Evolutionary conservation across 2,113 vertebrate species (phyloP), one percentile per base, ranked within the genome.

Genomic region (Typhlomys cinereus): DNA sequence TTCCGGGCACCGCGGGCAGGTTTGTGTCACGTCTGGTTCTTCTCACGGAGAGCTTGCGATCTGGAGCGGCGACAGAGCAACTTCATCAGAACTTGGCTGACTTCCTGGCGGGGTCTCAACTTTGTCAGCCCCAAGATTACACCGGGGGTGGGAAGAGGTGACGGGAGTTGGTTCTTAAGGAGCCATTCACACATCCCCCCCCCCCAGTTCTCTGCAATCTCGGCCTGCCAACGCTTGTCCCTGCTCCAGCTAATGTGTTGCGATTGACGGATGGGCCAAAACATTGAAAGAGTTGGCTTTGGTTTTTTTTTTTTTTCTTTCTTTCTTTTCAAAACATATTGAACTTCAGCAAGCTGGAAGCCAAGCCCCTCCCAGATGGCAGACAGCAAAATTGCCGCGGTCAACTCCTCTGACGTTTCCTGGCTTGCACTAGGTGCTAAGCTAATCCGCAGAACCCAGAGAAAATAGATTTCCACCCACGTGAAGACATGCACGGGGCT

Each of bases 301-400:
- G 15, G 50, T 94, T 87, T 75, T 54, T 39, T 52, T 25, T 61
- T 80, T 89, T 88, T 71, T n/a, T n/a, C 50, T 94, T 87, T 75
- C 41, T 39, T 52, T 25, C 66, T 80, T 89, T 88, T 71, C 85
- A 84, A 90, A 95, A 94, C 70, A 88, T 86, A 75, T 94, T 98
- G 97, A 73, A 92, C 86, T 94, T 94, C 91, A 95, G 95, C 66
- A 96, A 95, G 88, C 85, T 96, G 89, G 80, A 46, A 94, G 97
- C 95, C 92, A 94, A 97, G 96, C 95, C 87, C 96, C 95, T 96
- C 87, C 76, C 97, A 97, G 97, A 97, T 96, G 97, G 97, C 90
- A 98, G 98, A 98, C 97, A 70, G 96, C 80, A 97, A 98, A 97
- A 98, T 97, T 97, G 96, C 97, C 97, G 97, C 91, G 98, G 98